Percentiles rank a stretch among this genome's conserved stretches.
phyloP scores from a whole-genome alignment of 2,888 invertebrate species.

The Nomada goodeniana region DNA sequence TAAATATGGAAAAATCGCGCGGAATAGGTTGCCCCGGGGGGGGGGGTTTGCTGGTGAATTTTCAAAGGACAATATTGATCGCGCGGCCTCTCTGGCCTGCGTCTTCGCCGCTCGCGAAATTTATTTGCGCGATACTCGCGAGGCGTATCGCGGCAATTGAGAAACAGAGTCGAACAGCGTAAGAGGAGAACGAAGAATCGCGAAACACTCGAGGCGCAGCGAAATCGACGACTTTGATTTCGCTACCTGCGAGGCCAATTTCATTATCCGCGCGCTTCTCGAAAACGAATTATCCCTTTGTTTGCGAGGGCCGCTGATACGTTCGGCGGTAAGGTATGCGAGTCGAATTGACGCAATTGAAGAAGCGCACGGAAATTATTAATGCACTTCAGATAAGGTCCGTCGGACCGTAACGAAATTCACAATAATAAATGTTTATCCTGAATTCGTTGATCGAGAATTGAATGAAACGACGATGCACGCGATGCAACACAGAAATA shows the following conservation, averaged over 20 bases:
- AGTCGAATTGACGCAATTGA: background rate
- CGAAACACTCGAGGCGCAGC: conserved; percentile 19
- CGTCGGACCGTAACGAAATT: too few relatives aligned
- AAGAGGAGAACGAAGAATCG: background rate
- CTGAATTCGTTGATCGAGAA: background rate
- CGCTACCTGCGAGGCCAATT: conserved; percentile 30
- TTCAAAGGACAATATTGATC: conserved; percentile 63
- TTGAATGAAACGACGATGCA: background rate
- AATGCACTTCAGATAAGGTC: background rate
- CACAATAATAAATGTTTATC: too few relatives aligned
- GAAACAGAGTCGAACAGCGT: background rate
- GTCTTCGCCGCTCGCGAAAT: conserved; percentile 51
- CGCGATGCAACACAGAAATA: background rate
- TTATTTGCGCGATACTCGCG: conserved; percentile 42
- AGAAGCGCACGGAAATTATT: conserved; percentile 7
- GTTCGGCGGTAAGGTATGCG: conserved; percentile 10
- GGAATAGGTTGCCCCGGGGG: conserved; percentile 18
- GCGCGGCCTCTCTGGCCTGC: conserved; percentile 30
- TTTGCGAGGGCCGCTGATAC: conserved; percentile 4
- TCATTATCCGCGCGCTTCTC: conserved; percentile 44
- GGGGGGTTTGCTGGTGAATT: conserved; percentile 23
- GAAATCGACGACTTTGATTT: conserved; percentile 43
- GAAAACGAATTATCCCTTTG: conserved; percentile 41
- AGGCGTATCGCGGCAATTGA: conserved; percentile 28
- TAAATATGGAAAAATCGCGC: conserved; percentile 56